Evolutionary conservation across 2,888 invertebrate genomes (phyloP).

Genomic region (Unio delphinus): DNA sequence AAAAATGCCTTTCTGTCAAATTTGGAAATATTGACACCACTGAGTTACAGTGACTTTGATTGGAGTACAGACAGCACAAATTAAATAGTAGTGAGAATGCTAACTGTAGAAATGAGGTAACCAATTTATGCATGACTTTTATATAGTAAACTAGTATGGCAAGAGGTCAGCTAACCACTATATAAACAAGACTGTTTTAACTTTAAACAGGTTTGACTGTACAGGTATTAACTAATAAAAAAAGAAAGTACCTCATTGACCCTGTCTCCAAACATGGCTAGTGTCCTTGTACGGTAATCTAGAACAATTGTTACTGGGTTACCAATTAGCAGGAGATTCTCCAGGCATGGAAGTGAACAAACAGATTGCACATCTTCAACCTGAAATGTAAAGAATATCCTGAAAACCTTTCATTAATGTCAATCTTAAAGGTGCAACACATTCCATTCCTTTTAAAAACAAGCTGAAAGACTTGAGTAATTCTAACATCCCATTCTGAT

Average conservation of each 20-base stretch:
- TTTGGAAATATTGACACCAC: too few species aligned
- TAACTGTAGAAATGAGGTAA: too few species aligned
- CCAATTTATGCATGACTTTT: too few species aligned
- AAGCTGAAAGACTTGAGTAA: neutral
- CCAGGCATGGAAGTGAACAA: slow-evolving; percentile 87
- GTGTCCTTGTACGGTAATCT: slow-evolving; percentile 91
- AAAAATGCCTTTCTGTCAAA: too few species aligned
- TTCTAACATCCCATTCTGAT: too few species aligned
- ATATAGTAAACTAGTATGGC: neutral
- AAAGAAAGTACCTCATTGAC: slow-evolving; percentile 78
- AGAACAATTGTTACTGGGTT: slow-evolving; percentile 89
- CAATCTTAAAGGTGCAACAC: neutral
- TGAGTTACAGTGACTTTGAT: too few species aligned
- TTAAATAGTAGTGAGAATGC: too few species aligned
- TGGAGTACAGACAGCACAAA: too few species aligned
- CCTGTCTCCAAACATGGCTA: slow-evolving; percentile 88
- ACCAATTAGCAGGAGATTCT: slow-evolving; percentile 87
- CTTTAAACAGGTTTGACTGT: neutral
- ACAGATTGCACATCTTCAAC: slow-evolving; percentile 82
- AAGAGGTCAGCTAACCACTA: neutral
- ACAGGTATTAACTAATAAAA: neutral
- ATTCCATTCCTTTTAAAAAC: neutral
- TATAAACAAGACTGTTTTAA: neutral
- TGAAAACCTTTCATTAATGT: neutral
- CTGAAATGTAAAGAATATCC: slow-evolving; percentile 69